Conservation (phyloP, 2,888 invertebrate genomes). For the Cenopis cana region DNA sequence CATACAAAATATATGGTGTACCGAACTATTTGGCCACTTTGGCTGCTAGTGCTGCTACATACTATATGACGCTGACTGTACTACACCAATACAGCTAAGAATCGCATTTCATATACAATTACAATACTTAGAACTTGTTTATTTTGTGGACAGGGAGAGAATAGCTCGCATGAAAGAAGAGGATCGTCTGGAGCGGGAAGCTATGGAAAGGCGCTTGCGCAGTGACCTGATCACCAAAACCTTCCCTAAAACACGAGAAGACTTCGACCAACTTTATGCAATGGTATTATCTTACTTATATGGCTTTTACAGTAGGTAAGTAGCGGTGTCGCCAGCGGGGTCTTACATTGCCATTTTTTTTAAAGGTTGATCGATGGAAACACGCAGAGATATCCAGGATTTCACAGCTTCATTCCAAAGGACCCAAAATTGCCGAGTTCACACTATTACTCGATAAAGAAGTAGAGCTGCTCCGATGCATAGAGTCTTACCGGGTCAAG, state of each 20-base stretch:
- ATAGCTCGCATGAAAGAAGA: constrained; percentile 83
- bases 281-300: constrained; percentile 68
- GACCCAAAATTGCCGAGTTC: constrained; percentile 89
- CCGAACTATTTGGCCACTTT: too few species aligned
- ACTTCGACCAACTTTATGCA: constrained; percentile 90
- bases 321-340: too few species aligned
- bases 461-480: constrained; percentile 87
- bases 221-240: constrained; percentile 87
- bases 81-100: too few species aligned
- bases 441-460: constrained; percentile 90
- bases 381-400: constrained; percentile 87
- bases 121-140: background rate
- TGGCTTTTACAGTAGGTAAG: too few species aligned
- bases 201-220: constrained; percentile 81
- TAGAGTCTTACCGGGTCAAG: constrained; percentile 88
- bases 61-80: too few species aligned
- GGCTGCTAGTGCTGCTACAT: too few species aligned
- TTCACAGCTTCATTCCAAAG: constrained; percentile 86
- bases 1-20: too few species aligned
- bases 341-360: constrained; percentile 18
- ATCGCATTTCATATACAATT: background rate
- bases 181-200: constrained; percentile 79
- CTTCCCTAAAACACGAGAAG: constrained; percentile 89
- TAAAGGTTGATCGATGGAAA: constrained; percentile 88
- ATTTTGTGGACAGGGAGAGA: constrained; percentile 63